Conservation (phyloP, 1,140 invertebrate genomes). For the Coptotermes formosanus region DNA sequence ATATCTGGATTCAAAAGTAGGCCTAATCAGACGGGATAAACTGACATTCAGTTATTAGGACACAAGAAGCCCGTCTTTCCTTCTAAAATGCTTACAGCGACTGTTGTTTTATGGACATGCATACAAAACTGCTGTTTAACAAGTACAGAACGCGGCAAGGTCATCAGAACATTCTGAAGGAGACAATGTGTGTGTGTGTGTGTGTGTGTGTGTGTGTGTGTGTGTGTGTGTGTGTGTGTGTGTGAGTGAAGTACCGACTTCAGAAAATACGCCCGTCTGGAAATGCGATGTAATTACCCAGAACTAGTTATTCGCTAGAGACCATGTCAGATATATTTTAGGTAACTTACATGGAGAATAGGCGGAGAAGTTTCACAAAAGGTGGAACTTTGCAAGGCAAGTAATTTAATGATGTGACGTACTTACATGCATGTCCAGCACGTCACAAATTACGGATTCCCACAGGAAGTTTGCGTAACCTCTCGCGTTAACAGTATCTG, state of each 20-base stretch:
- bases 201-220: too few species aligned
- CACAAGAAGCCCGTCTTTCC: too few species aligned
- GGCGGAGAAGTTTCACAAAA: background rate
- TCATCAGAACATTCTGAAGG: background rate
- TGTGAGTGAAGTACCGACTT: background rate
- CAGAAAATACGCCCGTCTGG: background rate
- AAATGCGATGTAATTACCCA: background rate
- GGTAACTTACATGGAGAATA: background rate
- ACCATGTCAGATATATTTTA: background rate
- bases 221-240: too few species aligned
- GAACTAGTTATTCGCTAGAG: background rate
- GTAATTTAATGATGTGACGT: background rate
- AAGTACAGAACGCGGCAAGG: background rate
- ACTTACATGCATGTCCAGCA: background rate
- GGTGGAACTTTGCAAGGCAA: background rate
- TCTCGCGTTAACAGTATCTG: too few species aligned
- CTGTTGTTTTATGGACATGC: too few species aligned
- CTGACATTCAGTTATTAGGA: too few species aligned
- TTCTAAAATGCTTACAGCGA: too few species aligned
- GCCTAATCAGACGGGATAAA: too few species aligned
- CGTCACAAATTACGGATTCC: background rate
- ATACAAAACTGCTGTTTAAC: background rate
- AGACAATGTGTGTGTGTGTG: background rate
- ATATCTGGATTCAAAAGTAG: too few species aligned
- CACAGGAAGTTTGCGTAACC: background rate